Conservation (phyloP, 2,888 invertebrate genomes). For the Eupeodes latifasciatus region DNA sequence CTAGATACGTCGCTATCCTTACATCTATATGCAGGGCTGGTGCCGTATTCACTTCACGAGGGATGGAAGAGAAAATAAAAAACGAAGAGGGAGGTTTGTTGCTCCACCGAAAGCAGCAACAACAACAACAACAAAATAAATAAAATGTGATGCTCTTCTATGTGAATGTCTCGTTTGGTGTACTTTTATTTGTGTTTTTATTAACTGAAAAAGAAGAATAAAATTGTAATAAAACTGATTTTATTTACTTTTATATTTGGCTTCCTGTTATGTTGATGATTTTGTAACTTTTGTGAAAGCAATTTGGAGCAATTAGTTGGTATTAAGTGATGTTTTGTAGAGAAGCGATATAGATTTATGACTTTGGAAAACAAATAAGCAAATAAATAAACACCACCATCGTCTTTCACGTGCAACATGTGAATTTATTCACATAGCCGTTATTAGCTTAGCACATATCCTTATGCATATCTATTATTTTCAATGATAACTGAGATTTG, state of each 20-base stretch:
- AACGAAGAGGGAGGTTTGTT: not conserved
- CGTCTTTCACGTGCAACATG: not conserved
- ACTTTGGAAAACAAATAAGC: slow-evolving; percentile 19
- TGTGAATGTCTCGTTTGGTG: slow-evolving; percentile 42
- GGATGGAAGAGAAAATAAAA: too few relatives aligned
- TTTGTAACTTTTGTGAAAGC: slow-evolving; percentile 40
- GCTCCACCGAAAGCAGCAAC: not conserved
- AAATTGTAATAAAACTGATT: slow-evolving; percentile 72
- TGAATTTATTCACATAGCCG: not conserved
- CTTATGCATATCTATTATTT: too few relatives aligned
- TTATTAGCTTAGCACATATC: too few relatives aligned
- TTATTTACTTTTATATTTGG: slow-evolving; percentile 50
- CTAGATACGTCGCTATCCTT: slow-evolving; percentile 36
- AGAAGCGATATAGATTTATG: slow-evolving; percentile 44
- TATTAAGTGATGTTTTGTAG: slow-evolving; percentile 18
- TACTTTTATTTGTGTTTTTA: slow-evolving; percentile 55
- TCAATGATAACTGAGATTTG: too few relatives aligned
- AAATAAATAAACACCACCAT: not conserved
- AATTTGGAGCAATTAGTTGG: slow-evolving; percentile 63
- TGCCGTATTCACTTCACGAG: not conserved
- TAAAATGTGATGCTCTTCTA: slow-evolving; percentile 5
- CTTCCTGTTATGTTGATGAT: slow-evolving; percentile 42
- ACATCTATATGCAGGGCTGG: slow-evolving; percentile 5
- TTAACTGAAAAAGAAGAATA: slow-evolving; percentile 65
- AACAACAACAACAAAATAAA: slow-evolving; percentile 18